Evolutionary conservation across 2,888 invertebrate species (phyloP).

Genomic region (Amitus sp.): DNA sequence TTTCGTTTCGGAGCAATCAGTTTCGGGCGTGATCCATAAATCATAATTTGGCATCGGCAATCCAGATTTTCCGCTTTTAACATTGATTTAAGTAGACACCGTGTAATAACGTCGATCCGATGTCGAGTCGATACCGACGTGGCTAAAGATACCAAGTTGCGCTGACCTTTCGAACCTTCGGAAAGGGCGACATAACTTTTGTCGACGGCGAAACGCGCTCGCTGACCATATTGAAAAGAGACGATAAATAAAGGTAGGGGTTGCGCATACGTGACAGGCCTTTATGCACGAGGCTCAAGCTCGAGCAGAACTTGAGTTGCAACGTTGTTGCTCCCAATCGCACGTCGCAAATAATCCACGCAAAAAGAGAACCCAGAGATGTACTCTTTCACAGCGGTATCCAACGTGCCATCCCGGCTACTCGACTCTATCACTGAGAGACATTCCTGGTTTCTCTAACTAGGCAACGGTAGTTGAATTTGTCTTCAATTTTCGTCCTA

Average conservation of each 20-base stretch:
- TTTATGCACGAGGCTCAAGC: constrained; percentile 45
- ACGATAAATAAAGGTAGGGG: constrained; percentile 45
- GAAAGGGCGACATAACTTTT: constrained; percentile 47
- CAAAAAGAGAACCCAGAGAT: constrained; percentile 27
- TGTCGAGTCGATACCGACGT: constrained; percentile 30
- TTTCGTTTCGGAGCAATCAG: background rate
- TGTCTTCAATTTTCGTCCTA: no score
- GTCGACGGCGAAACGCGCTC: constrained; percentile 36
- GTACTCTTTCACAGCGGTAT: constrained; percentile 43
- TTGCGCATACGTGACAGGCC: constrained; percentile 39
- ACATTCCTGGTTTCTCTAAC: no score
- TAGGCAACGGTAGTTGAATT: no score
- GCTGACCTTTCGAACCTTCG: constrained; percentile 37
- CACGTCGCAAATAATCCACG: constrained; percentile 47
- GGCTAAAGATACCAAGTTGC: constrained; percentile 16
- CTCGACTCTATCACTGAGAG: constrained; percentile 41
- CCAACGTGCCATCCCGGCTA: constrained; percentile 45
- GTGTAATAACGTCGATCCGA: constrained; percentile 36
- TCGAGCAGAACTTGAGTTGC: constrained; percentile 33
- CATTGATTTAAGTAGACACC: constrained; percentile 35
- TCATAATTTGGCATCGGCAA: background rate
- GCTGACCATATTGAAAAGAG: constrained; percentile 33
- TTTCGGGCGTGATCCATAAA: background rate
- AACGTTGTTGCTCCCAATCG: constrained; percentile 38
- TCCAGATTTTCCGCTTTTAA: constrained; percentile 6